Conservation (phyloP, 2,888 invertebrate genomes). For the Tiliacea citrago region DNA sequence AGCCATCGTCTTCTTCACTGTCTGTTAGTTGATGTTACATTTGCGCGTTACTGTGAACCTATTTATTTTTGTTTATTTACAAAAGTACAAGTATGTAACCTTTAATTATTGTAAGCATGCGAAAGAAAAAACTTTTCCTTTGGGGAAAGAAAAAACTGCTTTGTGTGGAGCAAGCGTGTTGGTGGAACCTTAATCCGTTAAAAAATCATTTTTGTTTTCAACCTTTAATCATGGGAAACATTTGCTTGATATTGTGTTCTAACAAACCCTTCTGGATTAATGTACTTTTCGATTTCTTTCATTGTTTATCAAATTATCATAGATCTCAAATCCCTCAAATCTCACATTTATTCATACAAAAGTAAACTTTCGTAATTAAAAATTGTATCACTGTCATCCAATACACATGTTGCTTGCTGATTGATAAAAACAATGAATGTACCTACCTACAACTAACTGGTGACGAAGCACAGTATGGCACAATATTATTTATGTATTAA, state of each 20-base stretch:
- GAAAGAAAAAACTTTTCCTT: too few relatives aligned
- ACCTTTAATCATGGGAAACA: conserved; percentile 25
- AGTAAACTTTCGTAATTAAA: neutral
- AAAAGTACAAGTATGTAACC: conserved; percentile 67
- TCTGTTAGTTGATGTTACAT: conserved; percentile 76
- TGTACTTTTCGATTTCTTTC: neutral
- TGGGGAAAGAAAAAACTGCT: conserved; percentile 38
- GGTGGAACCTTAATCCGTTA: neutral
- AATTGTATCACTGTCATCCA: neutral
- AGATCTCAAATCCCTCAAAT: neutral
- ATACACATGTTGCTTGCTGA: neutral
- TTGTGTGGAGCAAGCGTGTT: conserved; percentile 29
- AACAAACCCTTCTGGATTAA: conserved; percentile 10
- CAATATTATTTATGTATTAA: neutral
- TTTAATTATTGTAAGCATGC: conserved; percentile 57
- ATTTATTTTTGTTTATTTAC: conserved; percentile 56
- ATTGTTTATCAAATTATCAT: neutral
- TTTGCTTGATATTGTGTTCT: conserved; percentile 35
- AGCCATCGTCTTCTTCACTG: conserved; percentile 71
- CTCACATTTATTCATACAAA: neutral
- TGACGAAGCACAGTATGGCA: neutral
- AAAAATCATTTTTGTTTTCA: conserved; percentile 1
- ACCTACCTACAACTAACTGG: neutral
- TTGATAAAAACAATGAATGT: neutral
- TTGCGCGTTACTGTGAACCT: conserved; percentile 36